A percentile compares a stretch with the other conserved stretches of the same genome.
Conservation (phyloP, 2,797 vertebrate species). For the Falco cherrug region DNA sequence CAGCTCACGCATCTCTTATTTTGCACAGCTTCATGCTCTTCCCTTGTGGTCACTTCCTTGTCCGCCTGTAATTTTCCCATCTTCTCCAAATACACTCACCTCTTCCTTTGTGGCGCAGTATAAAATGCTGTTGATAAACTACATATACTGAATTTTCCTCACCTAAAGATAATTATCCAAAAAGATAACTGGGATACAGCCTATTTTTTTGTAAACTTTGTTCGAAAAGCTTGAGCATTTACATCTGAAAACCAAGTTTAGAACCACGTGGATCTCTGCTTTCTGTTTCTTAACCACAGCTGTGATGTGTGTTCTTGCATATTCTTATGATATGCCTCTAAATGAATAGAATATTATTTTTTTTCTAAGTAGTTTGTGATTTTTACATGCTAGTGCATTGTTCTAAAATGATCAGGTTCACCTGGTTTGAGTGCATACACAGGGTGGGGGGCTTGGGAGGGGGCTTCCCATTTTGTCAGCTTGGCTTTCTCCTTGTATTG, state of each 20-base stretch:
- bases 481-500: rapidly evolving
- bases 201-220: neutral
- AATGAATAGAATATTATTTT: neutral
- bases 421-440: neutral
- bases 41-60: neutral
- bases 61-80: neutral
- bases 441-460: neutral
- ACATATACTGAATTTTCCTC: neutral
- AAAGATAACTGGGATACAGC: neutral
- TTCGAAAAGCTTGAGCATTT: neutral
- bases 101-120: neutral
- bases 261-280: neutral
- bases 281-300: neutral
- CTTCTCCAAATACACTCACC: neutral
- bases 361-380: neutral
- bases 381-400: neutral
- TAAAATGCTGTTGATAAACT: neutral
- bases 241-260: rapidly evolving
- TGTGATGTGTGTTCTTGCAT: neutral
- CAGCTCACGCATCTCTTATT: neutral
- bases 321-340: neutral
- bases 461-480: neutral
- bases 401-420: neutral
- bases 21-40: neutral
- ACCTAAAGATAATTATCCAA: neutral